Evolutionary conservation across 2,113 vertebrate genomes (phyloP).

Genomic region (Pterocles burchelli): DNA sequence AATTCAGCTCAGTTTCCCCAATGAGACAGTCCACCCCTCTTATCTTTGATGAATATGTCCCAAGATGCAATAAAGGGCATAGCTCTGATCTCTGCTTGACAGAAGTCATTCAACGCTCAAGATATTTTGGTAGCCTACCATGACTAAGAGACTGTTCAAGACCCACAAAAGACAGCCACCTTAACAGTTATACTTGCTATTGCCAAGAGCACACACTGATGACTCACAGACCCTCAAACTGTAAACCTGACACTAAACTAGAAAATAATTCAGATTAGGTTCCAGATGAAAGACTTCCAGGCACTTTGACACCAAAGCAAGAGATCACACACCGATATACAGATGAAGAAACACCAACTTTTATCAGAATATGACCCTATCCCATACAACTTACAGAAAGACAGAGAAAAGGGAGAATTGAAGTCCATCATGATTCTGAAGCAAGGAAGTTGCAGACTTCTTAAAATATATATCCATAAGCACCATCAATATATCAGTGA

Average conservation of each 20-base stretch:
- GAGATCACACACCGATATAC: neutral
- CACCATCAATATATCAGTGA: fast-evolving
- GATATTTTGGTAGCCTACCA: neutral
- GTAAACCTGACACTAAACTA: neutral
- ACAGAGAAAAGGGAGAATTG: neutral
- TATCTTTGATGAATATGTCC: neutral
- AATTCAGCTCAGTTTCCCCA: neutral
- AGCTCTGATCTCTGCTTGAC: neutral
- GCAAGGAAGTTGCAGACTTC: neutral
- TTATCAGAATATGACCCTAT: neutral
- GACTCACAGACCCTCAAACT: neutral
- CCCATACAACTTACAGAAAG: neutral
- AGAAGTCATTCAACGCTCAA: neutral
- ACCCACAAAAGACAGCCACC: neutral
- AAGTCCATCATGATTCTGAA: neutral
- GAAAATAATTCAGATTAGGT: neutral
- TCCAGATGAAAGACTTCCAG: neutral
- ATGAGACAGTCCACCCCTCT: neutral
- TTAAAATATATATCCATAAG: neutral
- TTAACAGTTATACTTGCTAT: neutral
- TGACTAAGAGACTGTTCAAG: neutral
- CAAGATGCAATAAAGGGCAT: neutral
- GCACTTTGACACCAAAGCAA: neutral
- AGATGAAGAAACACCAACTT: neutral
- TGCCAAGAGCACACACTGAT: neutral